These are phyloP conservation scores for Macheiramphus alcinus DNA, from an alignment of 2,113 vertebrate species.

Conservation along the genomic window DNA sequence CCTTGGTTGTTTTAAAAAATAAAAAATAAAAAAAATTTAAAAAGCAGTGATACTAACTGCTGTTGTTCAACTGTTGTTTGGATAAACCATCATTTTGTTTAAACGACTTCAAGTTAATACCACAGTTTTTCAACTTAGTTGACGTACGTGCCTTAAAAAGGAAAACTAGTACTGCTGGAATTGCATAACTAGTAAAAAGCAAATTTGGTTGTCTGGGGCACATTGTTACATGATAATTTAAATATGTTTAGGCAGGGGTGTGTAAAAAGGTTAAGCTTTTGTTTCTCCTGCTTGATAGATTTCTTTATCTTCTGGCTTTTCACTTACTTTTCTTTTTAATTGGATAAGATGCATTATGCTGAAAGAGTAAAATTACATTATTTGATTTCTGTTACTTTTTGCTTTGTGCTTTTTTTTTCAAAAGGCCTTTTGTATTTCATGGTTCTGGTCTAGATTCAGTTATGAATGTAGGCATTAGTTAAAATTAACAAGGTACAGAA, in stretches of 20 bases:
- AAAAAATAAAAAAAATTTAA: slow-evolving; percentile 35
- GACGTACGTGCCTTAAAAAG: slow-evolving; percentile 94
- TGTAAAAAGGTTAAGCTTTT: slow-evolving; percentile 86
- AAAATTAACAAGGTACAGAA: slow-evolving; percentile 74
- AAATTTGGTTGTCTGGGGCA: slow-evolving; percentile 81
- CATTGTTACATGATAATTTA: slow-evolving; percentile 78
- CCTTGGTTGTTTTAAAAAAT: slow-evolving; percentile 70
- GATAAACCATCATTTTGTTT: slow-evolving; percentile 77
- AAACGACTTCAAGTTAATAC: slow-evolving; percentile 70
- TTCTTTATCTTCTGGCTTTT: slow-evolving; percentile 67
- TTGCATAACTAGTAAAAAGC: slow-evolving; percentile 72
- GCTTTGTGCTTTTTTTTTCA: slow-evolving; percentile 49
- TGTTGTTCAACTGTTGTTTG: slow-evolving; percentile 74
- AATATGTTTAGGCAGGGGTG: slow-evolving; percentile 81
- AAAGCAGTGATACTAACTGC: slow-evolving; percentile 67
- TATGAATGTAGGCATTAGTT: slow-evolving; percentile 79
- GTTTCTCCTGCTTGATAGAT: slow-evolving; percentile 76
- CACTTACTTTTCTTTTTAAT: slow-evolving; percentile 67
- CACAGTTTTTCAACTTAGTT: slow-evolving; percentile 78
- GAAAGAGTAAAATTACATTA: slow-evolving; percentile 53
- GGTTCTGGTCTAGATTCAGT: slow-evolving; percentile 81
- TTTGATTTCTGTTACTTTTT: slow-evolving; percentile 67
- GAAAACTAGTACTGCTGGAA: slow-evolving; percentile 82
- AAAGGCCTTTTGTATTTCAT: slow-evolving; percentile 74
- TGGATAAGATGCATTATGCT: slow-evolving; percentile 50